Evolutionary conservation across 2,888 invertebrate species (phyloP).

Genomic region (Lithophane ornitopus): DNA sequence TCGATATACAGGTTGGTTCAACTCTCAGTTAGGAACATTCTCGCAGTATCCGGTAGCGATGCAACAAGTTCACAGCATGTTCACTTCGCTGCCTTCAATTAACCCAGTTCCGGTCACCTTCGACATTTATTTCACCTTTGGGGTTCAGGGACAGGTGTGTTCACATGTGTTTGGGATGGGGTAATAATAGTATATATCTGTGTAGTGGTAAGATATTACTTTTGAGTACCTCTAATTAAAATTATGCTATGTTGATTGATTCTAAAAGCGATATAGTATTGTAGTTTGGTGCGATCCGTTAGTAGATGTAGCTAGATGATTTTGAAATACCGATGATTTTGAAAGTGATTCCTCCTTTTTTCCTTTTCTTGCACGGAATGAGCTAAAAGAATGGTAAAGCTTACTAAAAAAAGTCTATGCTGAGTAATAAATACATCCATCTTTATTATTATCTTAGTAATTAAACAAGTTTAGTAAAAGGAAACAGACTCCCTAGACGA

Average conservation of each 20-base stretch:
- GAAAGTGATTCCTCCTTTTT: too few relatives aligned
- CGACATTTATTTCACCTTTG: constrained; percentile 34
- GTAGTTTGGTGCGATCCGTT: too few relatives aligned
- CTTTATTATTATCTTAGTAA: too few relatives aligned
- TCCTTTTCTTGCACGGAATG: too few relatives aligned
- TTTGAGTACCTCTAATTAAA: constrained; percentile 1
- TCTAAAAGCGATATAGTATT: not conserved
- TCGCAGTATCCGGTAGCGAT: constrained; percentile 2
- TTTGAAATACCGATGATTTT: too few relatives aligned
- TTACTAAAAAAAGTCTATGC: too few relatives aligned
- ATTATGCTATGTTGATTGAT: not conserved
- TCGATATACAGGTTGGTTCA: not conserved
- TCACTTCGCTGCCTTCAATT: constrained; percentile 59
- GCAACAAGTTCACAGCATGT: constrained; percentile 54
- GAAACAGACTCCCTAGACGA: not conserved
- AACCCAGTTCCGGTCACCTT: constrained; percentile 59
- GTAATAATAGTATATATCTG: not conserved
- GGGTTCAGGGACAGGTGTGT: not conserved
- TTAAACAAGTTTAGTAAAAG: too few relatives aligned
- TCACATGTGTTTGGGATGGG: constrained; percentile 8
- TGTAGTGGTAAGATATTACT: not conserved
- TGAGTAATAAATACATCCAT: too few relatives aligned
- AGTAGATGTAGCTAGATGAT: too few relatives aligned
- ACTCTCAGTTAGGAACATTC: constrained; percentile 10
- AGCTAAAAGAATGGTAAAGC: too few relatives aligned